Base-by-base conservation (phyloP, 2,888 invertebrate genomes). In the Azorinus chamasolen region DNA sequence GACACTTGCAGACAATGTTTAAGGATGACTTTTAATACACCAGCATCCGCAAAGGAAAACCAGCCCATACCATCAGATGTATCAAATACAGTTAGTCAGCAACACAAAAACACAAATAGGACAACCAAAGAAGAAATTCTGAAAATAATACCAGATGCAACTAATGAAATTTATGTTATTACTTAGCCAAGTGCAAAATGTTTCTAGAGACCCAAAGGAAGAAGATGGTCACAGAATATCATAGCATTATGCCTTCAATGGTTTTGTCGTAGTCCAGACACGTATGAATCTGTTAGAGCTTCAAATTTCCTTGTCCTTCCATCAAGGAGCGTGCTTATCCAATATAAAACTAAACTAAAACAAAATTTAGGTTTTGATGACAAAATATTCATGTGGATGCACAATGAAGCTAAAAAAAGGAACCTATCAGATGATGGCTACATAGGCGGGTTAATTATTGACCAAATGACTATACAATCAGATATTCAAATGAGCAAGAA, bases 401-500 rank as follows among this genome's bases (percentile, higher is more conserved):
- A 48, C 48, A 12, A 57, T 12, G 79, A 84, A 46, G 84, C 79
- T 8, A 55, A 57, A 32, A 50, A 65, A 39, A 51, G 58, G 20
- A 50, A 72, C 3, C 46, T 82, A 24, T 69, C 68, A 1, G 20
- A 24, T 14, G 62, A 79, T 20, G 81, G 76, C 1, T 77, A 51
- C 46, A 39, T 25, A 10, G 81, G 79, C n/a, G 79, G 83, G 0
- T 55, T 85, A 1, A 55, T 85, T 6, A n/a, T 79, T 0, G 84
- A 83, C 54, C 79, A 80, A 59, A 84, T 84, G 83, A 48, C 68
- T 1, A 83, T 83, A 14, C 83, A 85, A 24, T 53, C 73, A 16
- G 78, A 83, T 46, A 22, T 85, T 4, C 79, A 79, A 46, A 59
- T 83, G 0, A 43, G 22, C 22, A 83, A 78, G 64, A 68, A 48